Base-by-base conservation (phyloP, 1,140 invertebrate genomes). In the Melitaea cinxia region DNA sequence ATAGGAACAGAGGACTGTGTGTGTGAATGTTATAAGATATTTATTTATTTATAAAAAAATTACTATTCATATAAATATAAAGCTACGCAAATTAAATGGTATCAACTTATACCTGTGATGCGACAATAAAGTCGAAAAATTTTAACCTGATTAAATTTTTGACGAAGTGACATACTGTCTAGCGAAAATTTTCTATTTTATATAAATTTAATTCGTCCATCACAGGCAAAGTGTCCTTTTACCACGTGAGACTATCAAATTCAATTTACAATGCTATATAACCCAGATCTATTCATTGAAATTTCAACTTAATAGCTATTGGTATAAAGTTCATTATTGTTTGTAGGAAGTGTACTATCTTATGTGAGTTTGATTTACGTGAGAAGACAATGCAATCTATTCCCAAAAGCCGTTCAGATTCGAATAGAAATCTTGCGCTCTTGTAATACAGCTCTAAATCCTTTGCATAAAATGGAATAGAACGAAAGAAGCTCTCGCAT, bases 321-420 rank as follows among this genome's bases (percentile, higher is more conserved):
- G 7, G 4, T 50, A 50, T 65, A 77, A 47, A 70, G 73, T 65
- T 71, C 47, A 68, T 24, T 69, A 66, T 78, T 55, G 28, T 70
- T 55, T 64, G 47, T 42, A 37, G 4, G 47, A 39, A 47, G 55
- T 50, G 62, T 56, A 65, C 54, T 63, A 70, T 77, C 78, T 83
- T 85, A 78, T 80, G 77, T 71, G 64, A 66, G 70, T 69, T 80
- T 80, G 80, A 83, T 88, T 85, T 81, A 83, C 78, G 73, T 70
- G 64, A 69, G 72, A 77, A 89, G 86, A 89, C 86, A 88, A 89
- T 88, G 83, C 85, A 88, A 89, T 89, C 80, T 88, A 86, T 89
- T 83, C 79, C 81, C 37, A 71, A 78, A 78, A 65, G 21, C 60
- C 14, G 26, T 9, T 4, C 26, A 7, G 49, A 54, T 58, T 39